Evolutionary conservation across 2,797 vertebrate genomes (phyloP).

Genomic region (Apodemus agrarius): DNA sequence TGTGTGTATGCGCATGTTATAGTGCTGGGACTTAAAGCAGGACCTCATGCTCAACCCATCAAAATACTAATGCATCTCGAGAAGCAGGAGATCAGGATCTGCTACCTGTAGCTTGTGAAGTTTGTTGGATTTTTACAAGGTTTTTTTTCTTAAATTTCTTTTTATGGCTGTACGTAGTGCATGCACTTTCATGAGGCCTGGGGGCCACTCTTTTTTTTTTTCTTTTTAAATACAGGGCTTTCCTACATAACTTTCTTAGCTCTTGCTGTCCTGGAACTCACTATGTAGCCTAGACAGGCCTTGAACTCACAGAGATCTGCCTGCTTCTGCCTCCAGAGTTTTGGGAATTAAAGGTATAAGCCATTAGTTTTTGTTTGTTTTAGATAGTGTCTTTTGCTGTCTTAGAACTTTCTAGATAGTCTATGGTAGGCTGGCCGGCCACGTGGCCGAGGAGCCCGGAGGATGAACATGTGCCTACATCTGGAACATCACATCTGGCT

Average conservation of each 20-base stretch:
- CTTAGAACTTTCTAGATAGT: neutral
- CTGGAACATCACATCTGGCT: neutral
- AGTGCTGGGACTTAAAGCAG: neutral
- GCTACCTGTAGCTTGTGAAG: slow-evolving; percentile 5
- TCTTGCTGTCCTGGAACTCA: neutral
- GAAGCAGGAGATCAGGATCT: neutral
- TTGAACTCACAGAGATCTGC: neutral
- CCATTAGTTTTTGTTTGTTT: neutral
- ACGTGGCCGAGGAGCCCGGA: neutral
- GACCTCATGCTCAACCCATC: neutral
- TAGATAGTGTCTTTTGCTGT: neutral
- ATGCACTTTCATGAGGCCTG: neutral
- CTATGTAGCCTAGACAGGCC: neutral
- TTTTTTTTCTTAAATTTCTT: slow-evolving; percentile 26
- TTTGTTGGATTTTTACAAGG: slow-evolving; percentile 29
- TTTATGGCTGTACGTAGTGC: neutral
- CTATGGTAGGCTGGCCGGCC: neutral
- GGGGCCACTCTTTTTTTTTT: neutral
- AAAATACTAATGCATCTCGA: neutral
- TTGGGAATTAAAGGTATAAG: neutral
- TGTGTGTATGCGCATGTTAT: neutral
- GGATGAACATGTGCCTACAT: neutral
- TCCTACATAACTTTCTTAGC: neutral
- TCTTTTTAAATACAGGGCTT: neutral
- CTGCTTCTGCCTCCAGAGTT: neutral